These are phyloP conservation scores for Australoheros facetus DNA, from an alignment of 2,797 vertebrate genomes.

Conservation along the genomic window DNA sequence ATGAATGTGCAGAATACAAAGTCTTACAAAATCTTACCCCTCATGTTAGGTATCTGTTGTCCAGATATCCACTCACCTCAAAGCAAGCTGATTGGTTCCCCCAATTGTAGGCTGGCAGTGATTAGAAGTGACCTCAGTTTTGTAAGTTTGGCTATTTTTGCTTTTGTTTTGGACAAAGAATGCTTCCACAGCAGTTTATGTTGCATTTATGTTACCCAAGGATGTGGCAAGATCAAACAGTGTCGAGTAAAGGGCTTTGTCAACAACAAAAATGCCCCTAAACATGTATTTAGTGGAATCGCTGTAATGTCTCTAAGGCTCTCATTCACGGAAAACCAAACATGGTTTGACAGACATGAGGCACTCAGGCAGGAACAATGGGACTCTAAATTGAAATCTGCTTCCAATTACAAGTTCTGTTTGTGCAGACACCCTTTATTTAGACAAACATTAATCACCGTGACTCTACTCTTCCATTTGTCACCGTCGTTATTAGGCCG, in stretches of 20 bases:
- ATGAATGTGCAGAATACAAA: not conserved
- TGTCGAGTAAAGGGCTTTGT: slow-evolving; percentile 30
- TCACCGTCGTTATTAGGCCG: slow-evolving; percentile 19
- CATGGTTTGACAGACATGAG: slow-evolving; percentile 39
- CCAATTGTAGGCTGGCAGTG: not conserved
- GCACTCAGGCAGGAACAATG: slow-evolving; percentile 48
- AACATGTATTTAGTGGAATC: slow-evolving; percentile 50
- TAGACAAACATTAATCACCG: slow-evolving; percentile 43
- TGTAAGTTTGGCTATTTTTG: slow-evolving; percentile 25
- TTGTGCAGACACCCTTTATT: slow-evolving; percentile 46
- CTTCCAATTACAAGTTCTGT: slow-evolving; percentile 56
- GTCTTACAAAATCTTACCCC: not conserved
- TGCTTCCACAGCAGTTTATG: slow-evolving; percentile 32
- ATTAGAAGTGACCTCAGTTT: slow-evolving; percentile 7
- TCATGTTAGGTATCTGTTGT: not conserved
- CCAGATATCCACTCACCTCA: not conserved
- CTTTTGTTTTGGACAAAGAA: slow-evolving; percentile 45
- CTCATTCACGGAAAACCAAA: slow-evolving; percentile 54
- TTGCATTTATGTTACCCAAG: slow-evolving; percentile 3
- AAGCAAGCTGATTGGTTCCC: not conserved
- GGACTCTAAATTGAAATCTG: slow-evolving; percentile 62
- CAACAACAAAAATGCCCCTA: slow-evolving; percentile 38
- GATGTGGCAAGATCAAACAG: slow-evolving; percentile 44
- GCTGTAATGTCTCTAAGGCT: slow-evolving; percentile 41
- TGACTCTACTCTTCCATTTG: slow-evolving; percentile 32